Percentiles rank a stretch among this genome's conserved stretches.
phyloP scores from a whole-genome alignment of 2,797 vertebrate genomes.

The Staurois parvus region DNA sequence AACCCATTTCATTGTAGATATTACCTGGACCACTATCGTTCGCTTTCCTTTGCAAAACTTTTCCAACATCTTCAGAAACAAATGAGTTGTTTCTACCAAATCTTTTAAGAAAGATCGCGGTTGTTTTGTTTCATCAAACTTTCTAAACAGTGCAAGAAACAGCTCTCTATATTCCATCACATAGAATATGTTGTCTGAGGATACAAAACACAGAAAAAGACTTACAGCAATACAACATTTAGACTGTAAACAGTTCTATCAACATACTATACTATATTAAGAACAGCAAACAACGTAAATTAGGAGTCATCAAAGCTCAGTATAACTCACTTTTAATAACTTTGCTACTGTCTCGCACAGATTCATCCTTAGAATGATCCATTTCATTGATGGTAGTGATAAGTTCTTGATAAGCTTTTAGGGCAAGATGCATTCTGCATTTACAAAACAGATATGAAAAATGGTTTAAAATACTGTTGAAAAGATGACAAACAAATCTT shows the following conservation, averaged over 20 bases:
- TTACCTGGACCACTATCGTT: slow-evolving; percentile 89
- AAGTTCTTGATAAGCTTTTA: slow-evolving; percentile 95
- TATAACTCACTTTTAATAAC: slow-evolving; percentile 90
- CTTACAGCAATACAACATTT: neutral
- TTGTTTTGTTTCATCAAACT: slow-evolving; percentile 90
- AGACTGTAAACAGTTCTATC: too few relatives aligned
- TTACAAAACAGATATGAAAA: neutral
- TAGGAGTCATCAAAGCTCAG: neutral
- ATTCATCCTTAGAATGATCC: slow-evolving; percentile 84
- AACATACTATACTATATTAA: too few relatives aligned
- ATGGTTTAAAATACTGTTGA: neutral
- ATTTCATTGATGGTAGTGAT: slow-evolving; percentile 92
- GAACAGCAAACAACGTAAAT: neutral
- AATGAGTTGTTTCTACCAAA: slow-evolving; percentile 92
- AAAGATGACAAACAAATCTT: neutral
- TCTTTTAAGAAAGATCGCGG: slow-evolving; percentile 89
- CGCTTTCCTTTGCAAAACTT: slow-evolving; percentile 87
- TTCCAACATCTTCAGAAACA: slow-evolving; percentile 94
- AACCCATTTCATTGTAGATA: neutral
- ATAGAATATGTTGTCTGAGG: slow-evolving; percentile 94
- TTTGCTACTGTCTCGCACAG: slow-evolving; percentile 86
- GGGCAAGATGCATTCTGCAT: slow-evolving; percentile 92
- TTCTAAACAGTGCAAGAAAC: slow-evolving; percentile 90
- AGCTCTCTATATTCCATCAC: slow-evolving; percentile 97
- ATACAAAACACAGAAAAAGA: neutral